A percentile compares a stretch with the other conserved stretches of the same genome.
Evolutionary conservation across 2,888 invertebrate genomes (phyloP).

Genomic region (Scaptomyza parva): DNA sequence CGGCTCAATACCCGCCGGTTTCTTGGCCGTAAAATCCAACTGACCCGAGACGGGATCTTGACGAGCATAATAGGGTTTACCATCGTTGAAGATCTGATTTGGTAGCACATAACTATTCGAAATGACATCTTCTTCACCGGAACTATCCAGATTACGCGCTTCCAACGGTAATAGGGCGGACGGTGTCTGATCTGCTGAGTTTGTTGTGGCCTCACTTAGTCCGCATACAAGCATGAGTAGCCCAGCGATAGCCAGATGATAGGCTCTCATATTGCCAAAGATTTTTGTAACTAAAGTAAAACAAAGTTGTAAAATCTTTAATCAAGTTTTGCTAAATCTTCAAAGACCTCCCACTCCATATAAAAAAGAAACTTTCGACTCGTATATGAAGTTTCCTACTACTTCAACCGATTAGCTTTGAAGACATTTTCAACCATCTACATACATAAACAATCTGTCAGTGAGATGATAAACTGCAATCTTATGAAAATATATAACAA

Average conservation of each 20-base stretch:
- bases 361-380: not conserved
- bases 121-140: slow-evolving; percentile 82
- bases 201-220: slow-evolving; percentile 5
- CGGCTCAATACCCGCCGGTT: slow-evolving; percentile 84
- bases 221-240: slow-evolving; percentile 44
- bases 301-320: too few species aligned
- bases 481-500: slow-evolving; percentile 4
- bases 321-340: too few species aligned
- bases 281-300: slow-evolving; percentile 1
- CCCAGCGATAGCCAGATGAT: slow-evolving; percentile 24
- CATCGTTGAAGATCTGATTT: slow-evolving; percentile 88
- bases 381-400: not conserved
- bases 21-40: slow-evolving; percentile 87
- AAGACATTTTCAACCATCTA: not conserved
- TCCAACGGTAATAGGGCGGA: slow-evolving; percentile 81
- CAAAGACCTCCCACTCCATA: not conserved
- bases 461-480: slow-evolving; percentile 1
- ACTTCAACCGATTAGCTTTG: not conserved
- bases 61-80: slow-evolving; percentile 89
- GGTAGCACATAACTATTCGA: slow-evolving; percentile 84
- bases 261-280: slow-evolving; percentile 43
- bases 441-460: not conserved
- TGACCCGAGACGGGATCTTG: slow-evolving; percentile 89
- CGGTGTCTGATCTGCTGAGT: slow-evolving; percentile 46
- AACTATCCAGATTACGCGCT: slow-evolving; percentile 74